Conservation (phyloP, 2,797 vertebrate genomes). For the Glossophaga mutica region DNA sequence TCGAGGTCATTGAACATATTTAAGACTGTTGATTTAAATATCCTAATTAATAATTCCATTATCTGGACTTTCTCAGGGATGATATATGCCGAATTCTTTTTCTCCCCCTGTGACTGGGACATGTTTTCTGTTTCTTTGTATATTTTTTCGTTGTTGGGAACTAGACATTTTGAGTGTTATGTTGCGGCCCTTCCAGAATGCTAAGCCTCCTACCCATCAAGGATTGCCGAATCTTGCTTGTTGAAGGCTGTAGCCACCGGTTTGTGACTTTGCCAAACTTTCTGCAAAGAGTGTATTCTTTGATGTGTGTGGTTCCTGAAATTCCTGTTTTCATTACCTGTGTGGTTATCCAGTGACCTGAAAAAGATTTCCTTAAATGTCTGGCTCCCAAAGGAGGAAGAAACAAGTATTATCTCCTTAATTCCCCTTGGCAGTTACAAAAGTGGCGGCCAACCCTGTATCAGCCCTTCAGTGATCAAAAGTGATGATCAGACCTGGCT, state of each 20-base stretch:
- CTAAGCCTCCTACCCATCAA: background rate
- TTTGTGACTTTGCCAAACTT: background rate
- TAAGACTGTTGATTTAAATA: background rate
- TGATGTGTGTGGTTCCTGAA: background rate
- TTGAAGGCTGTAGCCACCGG: no score
- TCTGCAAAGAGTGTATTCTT: background rate
- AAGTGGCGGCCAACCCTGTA: background rate
- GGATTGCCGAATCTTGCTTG: background rate
- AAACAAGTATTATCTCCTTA: background rate
- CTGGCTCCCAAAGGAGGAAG: background rate
- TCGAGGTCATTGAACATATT: background rate
- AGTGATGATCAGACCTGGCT: background rate
- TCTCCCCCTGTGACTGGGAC: background rate
- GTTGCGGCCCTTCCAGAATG: background rate
- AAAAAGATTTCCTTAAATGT: background rate
- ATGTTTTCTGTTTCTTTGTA: background rate
- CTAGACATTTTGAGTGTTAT: background rate
- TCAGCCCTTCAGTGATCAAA: background rate
- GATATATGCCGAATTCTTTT: background rate
- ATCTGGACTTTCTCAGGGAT: background rate
- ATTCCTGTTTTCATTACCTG: background rate
- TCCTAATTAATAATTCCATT: background rate
- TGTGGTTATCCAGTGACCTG: background rate
- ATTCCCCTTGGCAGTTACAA: background rate
- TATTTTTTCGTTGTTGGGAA: background rate